phyloP scores from a whole-genome alignment of 2,113 vertebrate genomes.

The Tyto alba region DNA sequence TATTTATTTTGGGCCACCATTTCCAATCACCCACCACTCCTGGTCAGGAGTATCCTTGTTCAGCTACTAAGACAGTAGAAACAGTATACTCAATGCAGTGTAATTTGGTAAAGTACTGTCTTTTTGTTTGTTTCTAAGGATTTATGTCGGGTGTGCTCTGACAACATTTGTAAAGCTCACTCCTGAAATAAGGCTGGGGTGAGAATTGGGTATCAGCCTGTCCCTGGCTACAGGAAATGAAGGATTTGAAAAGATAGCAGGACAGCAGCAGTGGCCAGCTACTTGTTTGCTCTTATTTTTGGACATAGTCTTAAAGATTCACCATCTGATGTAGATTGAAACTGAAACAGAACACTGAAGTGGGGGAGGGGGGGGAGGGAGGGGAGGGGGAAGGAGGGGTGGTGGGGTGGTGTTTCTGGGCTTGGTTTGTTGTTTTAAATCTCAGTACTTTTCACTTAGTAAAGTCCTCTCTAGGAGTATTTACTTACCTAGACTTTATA shows the following conservation, averaged over 20 bases:
- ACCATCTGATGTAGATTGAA: not conserved
- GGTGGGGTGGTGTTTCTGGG: rapidly evolving
- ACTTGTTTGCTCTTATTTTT: not conserved
- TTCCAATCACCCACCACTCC: not conserved
- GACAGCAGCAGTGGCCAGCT: not conserved
- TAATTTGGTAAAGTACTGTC: constrained; percentile 11
- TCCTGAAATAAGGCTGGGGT: not conserved
- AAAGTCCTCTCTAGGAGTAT: not conserved
- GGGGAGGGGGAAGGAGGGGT: rapidly evolving
- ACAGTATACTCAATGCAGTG: not conserved
- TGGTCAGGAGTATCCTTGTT: not conserved
- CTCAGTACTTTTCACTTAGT: not conserved
- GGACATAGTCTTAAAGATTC: not conserved
- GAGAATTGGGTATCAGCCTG: not conserved
- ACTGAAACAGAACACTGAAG: not conserved
- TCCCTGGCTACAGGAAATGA: not conserved
- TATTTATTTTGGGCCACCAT: not conserved
- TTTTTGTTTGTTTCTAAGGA: not conserved
- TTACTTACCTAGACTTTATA: not conserved
- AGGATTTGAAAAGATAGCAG: not conserved
- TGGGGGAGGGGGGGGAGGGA: rapidly evolving
- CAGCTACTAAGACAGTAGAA: too few species aligned
- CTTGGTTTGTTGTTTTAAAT: not conserved
- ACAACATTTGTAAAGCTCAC: not conserved
- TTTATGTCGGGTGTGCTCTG: not conserved